phyloP scores from a whole-genome alignment of 2,888 invertebrate species.

The Drosophila conformis region DNA sequence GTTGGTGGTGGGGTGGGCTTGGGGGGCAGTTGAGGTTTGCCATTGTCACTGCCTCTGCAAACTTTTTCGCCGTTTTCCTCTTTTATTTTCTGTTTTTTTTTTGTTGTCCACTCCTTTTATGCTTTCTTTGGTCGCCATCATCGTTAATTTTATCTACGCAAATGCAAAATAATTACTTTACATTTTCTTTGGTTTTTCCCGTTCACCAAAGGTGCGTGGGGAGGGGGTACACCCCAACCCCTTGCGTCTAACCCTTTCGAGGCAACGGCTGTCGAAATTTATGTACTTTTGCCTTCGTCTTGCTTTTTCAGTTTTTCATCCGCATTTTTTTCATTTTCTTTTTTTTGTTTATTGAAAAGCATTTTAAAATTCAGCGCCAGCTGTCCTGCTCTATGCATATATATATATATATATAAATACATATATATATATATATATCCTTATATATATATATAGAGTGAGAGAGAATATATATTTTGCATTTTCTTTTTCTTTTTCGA shows the following conservation, averaged over 20 bases:
- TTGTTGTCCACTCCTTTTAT: conserved; percentile 16
- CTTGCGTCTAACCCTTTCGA: conserved; percentile 47
- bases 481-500: conserved; percentile 33
- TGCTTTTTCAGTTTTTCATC: conserved; percentile 40
- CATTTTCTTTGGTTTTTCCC: conserved; percentile 77
- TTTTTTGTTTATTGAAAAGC: conserved; percentile 65
- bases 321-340: conserved; percentile 3
- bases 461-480: conserved; percentile 37
- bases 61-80: neutral
- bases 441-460: conserved; percentile 1
- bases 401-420: conserved; percentile 3
- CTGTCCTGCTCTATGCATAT: conserved; percentile 54
- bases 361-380: conserved; percentile 77
- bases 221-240: neutral
- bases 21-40: conserved; percentile 1
- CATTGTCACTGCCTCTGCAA: conserved; percentile 62
- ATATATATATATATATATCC: conserved; percentile 15
- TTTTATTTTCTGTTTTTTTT: neutral
- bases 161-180: conserved; percentile 81
- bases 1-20: neutral
- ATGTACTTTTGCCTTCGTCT: conserved; percentile 72
- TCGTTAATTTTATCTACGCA: conserved; percentile 81
- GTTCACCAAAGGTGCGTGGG: conserved; percentile 9
- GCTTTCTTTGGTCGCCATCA: conserved; percentile 54
- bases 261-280: conserved; percentile 72